Base-by-base conservation (phyloP, 1,140 invertebrate species). In the Eupristina koningsbergeri region DNA sequence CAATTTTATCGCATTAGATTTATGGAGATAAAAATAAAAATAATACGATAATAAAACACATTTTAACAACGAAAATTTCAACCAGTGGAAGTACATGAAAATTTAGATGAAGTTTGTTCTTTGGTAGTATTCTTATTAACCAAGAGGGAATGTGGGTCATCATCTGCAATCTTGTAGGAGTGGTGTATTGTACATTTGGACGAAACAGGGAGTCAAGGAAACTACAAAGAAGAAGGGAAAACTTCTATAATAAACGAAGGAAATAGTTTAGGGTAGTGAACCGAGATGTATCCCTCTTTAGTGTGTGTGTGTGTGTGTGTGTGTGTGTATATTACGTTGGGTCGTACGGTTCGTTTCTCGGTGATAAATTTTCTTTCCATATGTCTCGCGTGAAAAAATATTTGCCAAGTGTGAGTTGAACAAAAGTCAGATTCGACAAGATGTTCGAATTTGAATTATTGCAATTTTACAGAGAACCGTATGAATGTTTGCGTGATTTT, bases 381-480 rank as follows among this genome's bases (percentile, higher is more conserved):
- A 64, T 76, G 29, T 34, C 31, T 7, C 50, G 67, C 13, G 69
- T 77, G 61, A 83, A 77, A 77, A 83, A 83, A 69, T 61, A 50
- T 61, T 53, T 78, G 73, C 39, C 67, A 34, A 58, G 69, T 39
- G 8, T n/a, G 45, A 58, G 36, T 11, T 2, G 34, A 77, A 84
- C 83, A 84, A 80, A 74, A 50, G 34, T 69, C 83, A 80, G 39
- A 76, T 80, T 58, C 45, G 36, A 15, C 75, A 53, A 84, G 77
- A 80, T 39, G 63, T 41, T 76, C 82, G 83, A 84, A 64, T 34
- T 34, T 80, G 77, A 84, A 74, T 84, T 80, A 84, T 79, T 73
- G 69, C 50, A 34, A 78, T 71, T 78, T 63, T 58, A 45, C 41
- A 31, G 9, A 2, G 34, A 78, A 58, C 81, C 61, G 74, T 67